Evolutionary conservation across 1,140 invertebrate species (phyloP).

Genomic region (Mamestra configurata): DNA sequence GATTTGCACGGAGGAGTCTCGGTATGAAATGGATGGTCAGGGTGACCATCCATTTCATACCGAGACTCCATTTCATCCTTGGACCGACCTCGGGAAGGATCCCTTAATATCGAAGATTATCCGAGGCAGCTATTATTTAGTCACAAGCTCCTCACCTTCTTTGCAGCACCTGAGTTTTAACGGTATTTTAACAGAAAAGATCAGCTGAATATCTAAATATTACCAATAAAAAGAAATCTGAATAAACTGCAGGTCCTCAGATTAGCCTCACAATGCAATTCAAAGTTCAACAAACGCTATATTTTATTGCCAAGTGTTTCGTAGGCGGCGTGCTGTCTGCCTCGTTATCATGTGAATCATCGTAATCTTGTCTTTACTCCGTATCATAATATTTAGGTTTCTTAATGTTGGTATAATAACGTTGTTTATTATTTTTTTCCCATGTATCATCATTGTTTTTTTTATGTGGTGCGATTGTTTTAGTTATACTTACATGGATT

Average conservation of each 20-base stretch:
- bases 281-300: slow-evolving; percentile 45
- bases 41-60: too few relatives aligned
- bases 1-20: too few relatives aligned
- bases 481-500: not conserved
- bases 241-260: not conserved
- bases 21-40: too few relatives aligned
- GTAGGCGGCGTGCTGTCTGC: slow-evolving; percentile 41
- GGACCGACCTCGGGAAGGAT: too few relatives aligned
- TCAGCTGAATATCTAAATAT: not conserved
- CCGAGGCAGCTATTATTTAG: too few relatives aligned
- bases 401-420: not conserved
- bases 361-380: slow-evolving; percentile 28
- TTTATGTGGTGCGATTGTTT: not conserved
- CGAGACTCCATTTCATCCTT: too few relatives aligned
- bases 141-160: too few relatives aligned
- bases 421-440: not conserved
- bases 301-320: slow-evolving; percentile 40
- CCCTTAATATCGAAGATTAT: too few relatives aligned
- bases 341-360: slow-evolving; percentile 36
- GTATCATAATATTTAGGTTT: not conserved
- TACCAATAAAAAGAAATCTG: not conserved
- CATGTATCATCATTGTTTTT: not conserved
- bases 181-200: not conserved
- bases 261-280: slow-evolving; percentile 33
- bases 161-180: too few relatives aligned